Evolutionary conservation across 2,797 vertebrate species (phyloP).

Genomic region (Notolepis coatsorum): DNA sequence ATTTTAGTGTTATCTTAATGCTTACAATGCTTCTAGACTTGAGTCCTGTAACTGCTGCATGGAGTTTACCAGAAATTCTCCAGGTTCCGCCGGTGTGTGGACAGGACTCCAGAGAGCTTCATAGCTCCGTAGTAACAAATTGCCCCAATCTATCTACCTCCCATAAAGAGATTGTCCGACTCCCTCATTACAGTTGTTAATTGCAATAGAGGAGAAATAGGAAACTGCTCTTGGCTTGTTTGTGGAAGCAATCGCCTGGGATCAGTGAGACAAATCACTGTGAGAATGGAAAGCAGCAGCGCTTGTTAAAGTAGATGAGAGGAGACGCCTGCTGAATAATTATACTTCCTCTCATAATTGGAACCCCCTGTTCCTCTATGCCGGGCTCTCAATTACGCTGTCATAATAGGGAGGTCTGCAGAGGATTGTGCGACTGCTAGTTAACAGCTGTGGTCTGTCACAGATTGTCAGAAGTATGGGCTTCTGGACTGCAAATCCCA

Average conservation of each 20-base stretch:
- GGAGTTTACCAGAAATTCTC: not conserved
- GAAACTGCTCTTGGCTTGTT: not conserved
- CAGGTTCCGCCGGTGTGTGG: not conserved
- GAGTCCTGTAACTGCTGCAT: not conserved
- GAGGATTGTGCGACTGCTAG: conserved; percentile 34
- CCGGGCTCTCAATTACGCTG: conserved; percentile 35
- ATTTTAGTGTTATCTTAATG: no score
- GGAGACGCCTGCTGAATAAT: conserved; percentile 41
- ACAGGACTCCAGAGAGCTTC: not conserved
- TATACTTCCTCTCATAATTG: conserved; percentile 55
- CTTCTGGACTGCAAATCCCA: conserved; percentile 50
- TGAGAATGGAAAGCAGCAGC: conserved; percentile 14
- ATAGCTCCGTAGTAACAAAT: not conserved
- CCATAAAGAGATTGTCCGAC: not conserved
- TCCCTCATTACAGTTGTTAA: not conserved
- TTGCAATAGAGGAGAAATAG: conserved; percentile 7
- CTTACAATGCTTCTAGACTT: no score
- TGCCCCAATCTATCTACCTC: not conserved
- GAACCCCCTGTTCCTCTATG: conserved; percentile 43
- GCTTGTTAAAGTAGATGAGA: conserved; percentile 9
- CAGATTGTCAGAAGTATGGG: not conserved
- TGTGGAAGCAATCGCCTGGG: not conserved
- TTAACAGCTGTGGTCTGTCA: conserved; percentile 58
- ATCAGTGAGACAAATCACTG: conserved; percentile 19
- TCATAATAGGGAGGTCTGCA: conserved; percentile 20